Evolutionary conservation across 2,888 invertebrate species (phyloP), one percentile per base, ranked within the genome.

Genomic region (Aporophyla lueneburgensis): DNA sequence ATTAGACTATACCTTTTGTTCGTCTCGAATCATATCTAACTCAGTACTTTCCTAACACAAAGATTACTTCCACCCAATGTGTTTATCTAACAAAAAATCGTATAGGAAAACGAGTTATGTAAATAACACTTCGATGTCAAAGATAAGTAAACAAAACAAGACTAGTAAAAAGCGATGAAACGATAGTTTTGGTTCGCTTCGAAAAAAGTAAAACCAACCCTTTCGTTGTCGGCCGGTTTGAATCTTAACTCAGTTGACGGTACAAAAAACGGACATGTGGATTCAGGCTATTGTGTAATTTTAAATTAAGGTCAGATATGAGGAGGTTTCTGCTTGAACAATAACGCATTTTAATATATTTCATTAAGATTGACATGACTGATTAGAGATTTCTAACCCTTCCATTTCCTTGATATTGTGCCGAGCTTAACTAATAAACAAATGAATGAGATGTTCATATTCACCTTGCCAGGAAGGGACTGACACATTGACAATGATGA

Each of bases 331-430:
- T 94, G 95, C 94, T 94, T 92, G 94, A 95, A 95, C 95, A 95
- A 96, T 94, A 94, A 94, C 90, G 92, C 92, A 94, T 95, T 96
- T 95, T 95, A 95, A 95, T 96, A 94, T 91, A 93, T 93, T 94
- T 96, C 94, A 96, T 96, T 96, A 94, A 95, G 96, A 96, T 96
- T 96, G 96, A 96, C 95, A 92, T 92, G 88, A 88, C 92, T 93
- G 96, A 96, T 96, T 95, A 93, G 79, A 91, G 89, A 89, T 91
- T 91, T 91, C 78, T 77, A 86, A 93, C 92, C 94, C 93, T 94
- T 91, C 80, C 84, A 88, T 91, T 90, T 89, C 87, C 85, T 90
- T 89, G 86, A 66, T 83, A 88, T 89, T 85, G 81, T 83, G 40
- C 76, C 61, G 77, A 77, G 83, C 77, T 80, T 85, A 78, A 74